phyloP scores from a whole-genome alignment of 2,113 vertebrate species.

The Rhizomys pruinosus region DNA sequence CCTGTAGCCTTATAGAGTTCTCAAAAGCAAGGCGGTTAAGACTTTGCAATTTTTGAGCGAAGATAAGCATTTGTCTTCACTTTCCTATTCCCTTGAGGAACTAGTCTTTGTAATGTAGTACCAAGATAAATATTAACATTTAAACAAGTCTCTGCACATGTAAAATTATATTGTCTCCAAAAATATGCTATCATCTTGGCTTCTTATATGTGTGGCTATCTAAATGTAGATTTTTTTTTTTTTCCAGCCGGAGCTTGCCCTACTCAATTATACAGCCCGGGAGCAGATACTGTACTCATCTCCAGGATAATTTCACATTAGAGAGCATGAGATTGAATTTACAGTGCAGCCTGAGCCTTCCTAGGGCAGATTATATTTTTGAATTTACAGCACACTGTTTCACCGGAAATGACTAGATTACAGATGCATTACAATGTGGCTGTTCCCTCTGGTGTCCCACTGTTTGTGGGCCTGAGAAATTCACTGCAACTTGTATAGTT shows the following conservation, averaged over 20 bases:
- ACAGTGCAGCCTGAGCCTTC: constrained; percentile 39
- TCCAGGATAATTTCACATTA: constrained; percentile 68
- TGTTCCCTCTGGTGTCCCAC: background rate
- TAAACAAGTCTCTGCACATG: constrained; percentile 43
- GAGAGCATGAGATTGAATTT: constrained; percentile 71
- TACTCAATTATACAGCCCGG: constrained; percentile 61
- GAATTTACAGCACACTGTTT: constrained; percentile 60
- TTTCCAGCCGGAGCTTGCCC: constrained; percentile 32
- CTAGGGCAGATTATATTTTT: constrained; percentile 43
- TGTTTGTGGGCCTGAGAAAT: constrained; percentile 16
- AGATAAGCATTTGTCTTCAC: constrained; percentile 42
- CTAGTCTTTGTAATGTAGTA: constrained; percentile 33
- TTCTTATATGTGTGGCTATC: constrained; percentile 55
- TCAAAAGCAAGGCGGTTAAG: constrained; percentile 52
- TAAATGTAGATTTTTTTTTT: constrained; percentile 69
- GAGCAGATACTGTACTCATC: constrained; percentile 54
- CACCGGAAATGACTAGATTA: constrained; percentile 62
- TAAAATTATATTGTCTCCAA: constrained; percentile 59
- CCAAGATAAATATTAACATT: constrained; percentile 63
- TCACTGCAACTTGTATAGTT: background rate
- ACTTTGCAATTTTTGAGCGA: constrained; percentile 33
- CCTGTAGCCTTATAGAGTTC: background rate
- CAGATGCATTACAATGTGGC: constrained; percentile 14
- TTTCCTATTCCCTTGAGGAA: constrained; percentile 37
- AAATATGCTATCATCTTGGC: constrained; percentile 13